Evolutionary conservation across 1,140 invertebrate species (phyloP), one percentile per base, ranked within the genome.

Genomic region (Diachasmimorpha longicaudata): DNA sequence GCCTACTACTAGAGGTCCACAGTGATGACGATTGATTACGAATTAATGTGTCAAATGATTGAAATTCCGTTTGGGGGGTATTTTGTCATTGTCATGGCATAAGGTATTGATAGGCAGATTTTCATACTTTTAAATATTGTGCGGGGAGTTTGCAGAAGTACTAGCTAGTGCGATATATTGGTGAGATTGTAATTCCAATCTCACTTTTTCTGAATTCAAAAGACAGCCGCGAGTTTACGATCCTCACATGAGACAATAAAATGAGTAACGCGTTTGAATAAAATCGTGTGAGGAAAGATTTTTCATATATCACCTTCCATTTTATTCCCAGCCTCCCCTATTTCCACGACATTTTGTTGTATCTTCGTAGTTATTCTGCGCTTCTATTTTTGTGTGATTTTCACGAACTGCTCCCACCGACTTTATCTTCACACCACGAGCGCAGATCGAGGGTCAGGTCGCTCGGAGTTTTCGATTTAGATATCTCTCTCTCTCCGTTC

Each of bases 351-450:
- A 25, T n/a, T 25, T 25, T 37, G 66, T 68, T 37, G 5, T 68
- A 23, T 63, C 10, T 14, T 16, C 21, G 21, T 31, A 9, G 74
- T 23, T 66, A 21, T 81, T 83, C 83, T 80, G 81, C 80, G 79
- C 79, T 79, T 78, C 69, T 69, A 77, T 79, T 82, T 78, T 77
- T 75, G 66, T 80, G 79, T 42, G 9, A 70, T 78, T 80, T 79
- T 77, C 77, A 63, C 76, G 70, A 80, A 80, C 72, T 77, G 66
- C 77, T 67, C 44, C 44, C 44, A 48, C 13, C 46, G 70, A 81
- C 78, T 84, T 84, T 83, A 86, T 84, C 79, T 80, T 76, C 77
- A 23, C 73, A 70, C 39, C 37, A 77, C 44, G 70, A 77, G 76
- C 80, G 75, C 77, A 82, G 84, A 31, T 31, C 31, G 31, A 31